These are phyloP conservation scores for Axinella damicornis DNA, from an alignment of 37 sponge, comb jelly and placozoan species.

Conservation along the genomic window DNA sequence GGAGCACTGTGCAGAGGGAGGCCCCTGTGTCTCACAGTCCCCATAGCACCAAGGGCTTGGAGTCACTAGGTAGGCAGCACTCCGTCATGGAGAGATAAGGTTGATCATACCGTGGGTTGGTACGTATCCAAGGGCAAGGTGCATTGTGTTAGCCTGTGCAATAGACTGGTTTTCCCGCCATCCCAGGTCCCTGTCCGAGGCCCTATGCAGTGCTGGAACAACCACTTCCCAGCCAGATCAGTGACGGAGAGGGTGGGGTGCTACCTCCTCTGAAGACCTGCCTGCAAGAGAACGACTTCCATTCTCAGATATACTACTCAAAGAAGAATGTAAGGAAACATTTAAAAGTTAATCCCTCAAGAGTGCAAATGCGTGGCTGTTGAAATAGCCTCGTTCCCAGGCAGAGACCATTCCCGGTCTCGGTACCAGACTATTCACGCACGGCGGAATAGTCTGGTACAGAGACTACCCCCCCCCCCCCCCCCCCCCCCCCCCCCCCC, in stretches of 20 bases:
- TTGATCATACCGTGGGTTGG: too few relatives aligned
- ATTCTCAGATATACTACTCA: conserved; percentile 63
- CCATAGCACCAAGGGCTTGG: too few relatives aligned
- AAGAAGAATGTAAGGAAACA: conserved; percentile 67
- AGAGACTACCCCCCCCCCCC: too few relatives aligned
- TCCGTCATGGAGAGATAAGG: too few relatives aligned
- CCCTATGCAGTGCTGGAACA: neutral
- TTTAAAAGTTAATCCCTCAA: neutral
- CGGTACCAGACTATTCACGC: too few relatives aligned
- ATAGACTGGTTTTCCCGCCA: neutral
- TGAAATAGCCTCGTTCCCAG: neutral
- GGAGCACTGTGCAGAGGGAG: too few relatives aligned
- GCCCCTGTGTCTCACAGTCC: too few relatives aligned
- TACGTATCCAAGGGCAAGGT: too few relatives aligned
- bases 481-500: neutral
- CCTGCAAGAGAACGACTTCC: conserved; percentile 73
- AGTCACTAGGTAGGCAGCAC: too few relatives aligned
- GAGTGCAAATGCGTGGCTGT: neutral
- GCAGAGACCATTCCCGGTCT: too few relatives aligned
- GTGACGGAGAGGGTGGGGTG: conserved; percentile 11
- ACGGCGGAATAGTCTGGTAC: too few relatives aligned
- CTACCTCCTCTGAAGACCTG: conserved; percentile 49
- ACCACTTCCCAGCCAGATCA: conserved; percentile 28
- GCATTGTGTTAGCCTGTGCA: neutral
- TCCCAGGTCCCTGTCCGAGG: neutral